Evolutionary conservation across 53 echinoderm and acorn worm species (phyloP).

Genomic region (Antedon mediterranea): DNA sequence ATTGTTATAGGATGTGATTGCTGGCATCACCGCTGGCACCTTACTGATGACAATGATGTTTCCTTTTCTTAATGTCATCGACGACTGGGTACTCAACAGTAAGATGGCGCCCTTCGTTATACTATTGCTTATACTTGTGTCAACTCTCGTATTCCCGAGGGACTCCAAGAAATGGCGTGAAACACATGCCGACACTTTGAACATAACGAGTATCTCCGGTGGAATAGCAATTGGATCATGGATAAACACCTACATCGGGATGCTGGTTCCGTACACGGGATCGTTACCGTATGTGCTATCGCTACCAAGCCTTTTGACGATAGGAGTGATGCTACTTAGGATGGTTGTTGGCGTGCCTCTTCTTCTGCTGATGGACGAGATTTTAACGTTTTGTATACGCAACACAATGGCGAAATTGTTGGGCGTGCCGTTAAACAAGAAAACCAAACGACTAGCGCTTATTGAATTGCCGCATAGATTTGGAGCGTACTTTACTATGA

Average conservation of each 20-base stretch:
- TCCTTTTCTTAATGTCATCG: constrained; percentile 50
- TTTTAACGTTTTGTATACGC: background rate
- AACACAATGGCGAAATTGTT: background rate
- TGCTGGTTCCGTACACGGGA: background rate
- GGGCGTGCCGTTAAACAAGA: constrained; percentile 32
- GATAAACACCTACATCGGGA: background rate
- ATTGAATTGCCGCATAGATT: constrained; percentile 58
- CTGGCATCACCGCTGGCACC: constrained; percentile 41
- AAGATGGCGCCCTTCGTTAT: background rate
- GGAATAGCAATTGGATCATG: background rate
- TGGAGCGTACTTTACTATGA: background rate
- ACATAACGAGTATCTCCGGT: background rate
- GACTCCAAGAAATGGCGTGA: background rate
- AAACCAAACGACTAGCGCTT: constrained; percentile 27
- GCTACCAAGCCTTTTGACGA: background rate
- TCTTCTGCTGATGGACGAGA: background rate
- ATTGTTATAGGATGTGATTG: constrained; percentile 49
- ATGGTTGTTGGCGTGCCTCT: background rate
- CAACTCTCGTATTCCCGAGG: background rate
- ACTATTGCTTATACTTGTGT: background rate
- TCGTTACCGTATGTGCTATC: background rate
- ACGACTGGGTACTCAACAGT: constrained; percentile 11
- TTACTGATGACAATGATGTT: constrained; percentile 41
- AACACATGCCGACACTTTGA: background rate
- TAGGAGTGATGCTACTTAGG: background rate